Evolutionary conservation across 1,140 invertebrate species (phyloP), one percentile per base, ranked within the genome.

Genomic region (Calephelis virginiensis): DNA sequence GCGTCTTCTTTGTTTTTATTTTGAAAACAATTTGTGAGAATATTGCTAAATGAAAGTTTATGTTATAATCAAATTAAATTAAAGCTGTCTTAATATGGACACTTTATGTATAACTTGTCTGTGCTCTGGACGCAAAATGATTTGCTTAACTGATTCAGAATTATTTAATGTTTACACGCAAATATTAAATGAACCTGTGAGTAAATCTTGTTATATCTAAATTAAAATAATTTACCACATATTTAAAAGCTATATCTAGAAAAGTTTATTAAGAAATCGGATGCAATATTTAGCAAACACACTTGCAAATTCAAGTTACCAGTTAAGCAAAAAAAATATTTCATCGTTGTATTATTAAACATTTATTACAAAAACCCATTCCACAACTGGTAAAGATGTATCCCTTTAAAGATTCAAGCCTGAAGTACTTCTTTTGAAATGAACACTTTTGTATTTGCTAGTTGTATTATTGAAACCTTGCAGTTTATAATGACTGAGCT

Each of bases 31-130:
- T 28, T 56, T 37, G 11, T 10, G 28, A 12, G 3, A 28, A 37
- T 56, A 17, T 56, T 56, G 14, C 28, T 56, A 11, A 28, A 56
- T 56, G 53, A 56, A 56, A 12, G 11, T 28, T 28, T 37, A 14
- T 56, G 12, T 56, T 56, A 11, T 37, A 37, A 13, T 17, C 53
- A 5, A 28, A 56, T 28, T 7, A 10, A 12, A 5, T 56, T 6
- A 45, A 64, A 50, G 12, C 11, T 4, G 37, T 43, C 14, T 63
- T 61, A 70, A 60, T 69, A 88, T 86, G 86, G 78, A 80, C 1
- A 78, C 76, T 28, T 71, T 89, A 11, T 89, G 86, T 40, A 72
- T 81, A 6, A 74, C 78, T 7, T 89, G 86, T 46, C 64, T 85
- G 28, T 83, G 81, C 68, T 53, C 71, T 0, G 84, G 79, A 4